Evolutionary conservation across 2,888 invertebrate genomes (phyloP), one percentile per base, ranked within the genome.

Genomic region (Coenonympha arcania): DNA sequence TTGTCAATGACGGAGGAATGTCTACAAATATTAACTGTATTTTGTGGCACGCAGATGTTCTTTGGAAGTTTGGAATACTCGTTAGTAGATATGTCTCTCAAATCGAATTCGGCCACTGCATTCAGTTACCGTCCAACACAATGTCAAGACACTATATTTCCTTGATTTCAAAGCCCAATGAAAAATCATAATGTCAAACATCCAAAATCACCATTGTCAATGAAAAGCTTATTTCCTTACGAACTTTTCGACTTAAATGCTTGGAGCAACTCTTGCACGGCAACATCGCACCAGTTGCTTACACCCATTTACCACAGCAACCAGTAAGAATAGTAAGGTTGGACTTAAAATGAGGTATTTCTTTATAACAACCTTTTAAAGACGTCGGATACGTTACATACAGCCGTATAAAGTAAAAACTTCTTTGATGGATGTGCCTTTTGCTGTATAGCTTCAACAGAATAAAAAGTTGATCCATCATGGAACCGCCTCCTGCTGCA

Each of bases 1-100:
- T 71, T 76, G 69, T 71, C 70, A 71, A 76, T 76, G 72, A 66
- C 57, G 72, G 72, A 56, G 72, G 74, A 76, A 79, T 74, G 72
- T 72, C 65, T 54, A 57, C 62, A 62, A 54, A 54, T 63, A 62
- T 61, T 61, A 63, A 65, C 62, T 57, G 62, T 62, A 55, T 60
- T 62, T 56, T 55, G 44, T 51, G 20, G 47, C 47, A 37, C 37
- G 39, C 50, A 50, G 49, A 6, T 44, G 31, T 52, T 44, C 43
- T 47, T 45, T 45, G 45, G 13, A 19, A 28, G 36, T 47, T 45
- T 45, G 45, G 13, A 19, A 28, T 26, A 19, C 37, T 37, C n/a
- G 45, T 45, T 45, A 45, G 28, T 19, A 45, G n/a, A n/a, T n/a
- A n/a, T n/a, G n/a, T n/a, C n/a, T n/a, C n/a, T n/a, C n/a, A n/a